Percentiles rank a stretch among this genome's conserved stretches.
phyloP scores from a whole-genome alignment of 2,113 vertebrate genomes.

The Guaruba guarouba region DNA sequence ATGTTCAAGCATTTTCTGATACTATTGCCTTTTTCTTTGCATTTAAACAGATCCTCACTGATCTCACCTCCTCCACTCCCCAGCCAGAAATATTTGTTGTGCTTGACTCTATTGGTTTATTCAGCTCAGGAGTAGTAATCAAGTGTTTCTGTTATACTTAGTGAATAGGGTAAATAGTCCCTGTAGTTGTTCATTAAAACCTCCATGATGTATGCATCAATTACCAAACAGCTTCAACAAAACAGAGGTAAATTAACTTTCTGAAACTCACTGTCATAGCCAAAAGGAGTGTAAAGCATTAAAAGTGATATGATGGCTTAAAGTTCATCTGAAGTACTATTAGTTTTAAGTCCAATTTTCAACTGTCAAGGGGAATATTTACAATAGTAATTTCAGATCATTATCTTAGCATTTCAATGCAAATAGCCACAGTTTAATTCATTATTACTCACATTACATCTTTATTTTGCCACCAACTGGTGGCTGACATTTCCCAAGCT shows the following conservation, averaged over 20 bases:
- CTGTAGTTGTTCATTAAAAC: conserved; percentile 78
- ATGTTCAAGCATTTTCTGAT: conserved; percentile 19
- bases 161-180: conserved; percentile 75
- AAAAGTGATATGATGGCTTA: conserved; percentile 75
- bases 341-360: conserved; percentile 80
- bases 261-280: conserved; percentile 68
- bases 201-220: conserved; percentile 75
- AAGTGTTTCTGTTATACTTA: conserved; percentile 69
- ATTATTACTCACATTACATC: conserved; percentile 81
- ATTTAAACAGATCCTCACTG: not conserved
- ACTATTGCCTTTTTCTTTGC: conserved; percentile 48
- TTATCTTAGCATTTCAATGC: conserved; percentile 83
- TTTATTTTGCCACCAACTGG: conserved; percentile 84
- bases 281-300: conserved; percentile 72
- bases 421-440: conserved; percentile 83
- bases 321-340: conserved; percentile 80
- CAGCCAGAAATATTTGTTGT: conserved; percentile 15
- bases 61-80: not conserved
- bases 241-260: conserved; percentile 80
- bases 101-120: conserved; percentile 10
- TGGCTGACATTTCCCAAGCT: conserved; percentile 81
- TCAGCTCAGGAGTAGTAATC: conserved; percentile 66
- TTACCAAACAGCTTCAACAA: conserved; percentile 81
- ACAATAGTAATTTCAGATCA: conserved; percentile 81
- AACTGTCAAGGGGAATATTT: conserved; percentile 81